Conservation (phyloP, 2,888 invertebrate genomes). For the Acanthosepion esculentum region DNA sequence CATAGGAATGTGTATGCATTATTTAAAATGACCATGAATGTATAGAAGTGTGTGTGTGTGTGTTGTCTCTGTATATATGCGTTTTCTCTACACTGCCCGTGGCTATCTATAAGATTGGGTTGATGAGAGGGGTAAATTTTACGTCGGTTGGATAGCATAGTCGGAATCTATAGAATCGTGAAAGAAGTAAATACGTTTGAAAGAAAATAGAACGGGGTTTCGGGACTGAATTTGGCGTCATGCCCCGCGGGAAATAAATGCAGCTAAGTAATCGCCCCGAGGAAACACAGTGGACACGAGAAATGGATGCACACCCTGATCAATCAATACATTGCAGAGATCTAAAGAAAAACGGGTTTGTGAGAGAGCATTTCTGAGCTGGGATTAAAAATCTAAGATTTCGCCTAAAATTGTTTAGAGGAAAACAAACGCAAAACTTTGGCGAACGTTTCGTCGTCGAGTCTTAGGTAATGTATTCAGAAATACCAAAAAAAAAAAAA, state of each 20-base stretch:
- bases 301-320: neutral
- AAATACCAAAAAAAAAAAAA: too few species aligned
- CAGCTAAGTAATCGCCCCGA: neutral
- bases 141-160: neutral
- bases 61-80: neutral
- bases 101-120: neutral
- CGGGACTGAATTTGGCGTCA: neutral
- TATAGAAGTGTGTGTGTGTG: neutral
- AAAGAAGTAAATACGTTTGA: neutral
- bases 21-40: neutral
- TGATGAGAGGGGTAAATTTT: neutral
- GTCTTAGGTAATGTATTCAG: too few species aligned
- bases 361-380: neutral
- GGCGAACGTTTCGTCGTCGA: too few species aligned
- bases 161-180: neutral
- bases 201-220: conserved; percentile 33
- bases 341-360: neutral
- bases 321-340: neutral
- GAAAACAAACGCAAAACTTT: too few species aligned
- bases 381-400: neutral
- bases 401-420: too few species aligned
- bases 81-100: neutral
- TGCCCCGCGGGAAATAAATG: neutral
- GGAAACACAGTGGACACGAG: conserved; percentile 11
- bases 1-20: neutral